Evolutionary conservation across 2,113 vertebrate species (phyloP).

Genomic region (Pipa parva): DNA sequence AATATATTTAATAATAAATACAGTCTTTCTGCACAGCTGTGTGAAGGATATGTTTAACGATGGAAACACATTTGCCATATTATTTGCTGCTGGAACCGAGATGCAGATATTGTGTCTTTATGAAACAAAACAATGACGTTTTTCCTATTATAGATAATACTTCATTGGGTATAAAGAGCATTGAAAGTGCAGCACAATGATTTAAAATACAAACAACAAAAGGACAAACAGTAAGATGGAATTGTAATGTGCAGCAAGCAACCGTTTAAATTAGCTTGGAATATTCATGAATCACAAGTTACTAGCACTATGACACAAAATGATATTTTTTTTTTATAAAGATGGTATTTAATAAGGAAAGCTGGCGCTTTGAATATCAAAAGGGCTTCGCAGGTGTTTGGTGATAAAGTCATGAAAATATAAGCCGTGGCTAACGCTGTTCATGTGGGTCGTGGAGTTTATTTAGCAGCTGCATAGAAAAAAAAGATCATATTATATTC

Average conservation of each 20-base stretch:
- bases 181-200: background rate
- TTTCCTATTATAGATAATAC: constrained; percentile 34
- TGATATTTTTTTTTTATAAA: constrained; percentile 38
- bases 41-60: constrained; percentile 48
- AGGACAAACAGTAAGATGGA: constrained; percentile 45
- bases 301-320: constrained; percentile 45
- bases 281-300: constrained; percentile 58
- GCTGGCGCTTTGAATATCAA: constrained; percentile 5
- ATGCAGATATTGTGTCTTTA: constrained; percentile 41
- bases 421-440: background rate
- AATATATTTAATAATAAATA: constrained; percentile 33
- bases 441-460: background rate
- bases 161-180: constrained; percentile 30
- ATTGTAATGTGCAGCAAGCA: constrained; percentile 52
- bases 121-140: constrained; percentile 23
- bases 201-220: constrained; percentile 42
- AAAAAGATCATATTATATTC: background rate
- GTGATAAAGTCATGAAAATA: background rate
- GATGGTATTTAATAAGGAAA: constrained; percentile 24
- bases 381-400: constrained; percentile 19
- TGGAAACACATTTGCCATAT: constrained; percentile 47
- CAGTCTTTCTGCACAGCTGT: constrained; percentile 37
- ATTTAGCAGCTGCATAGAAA: background rate
- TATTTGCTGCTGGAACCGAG: constrained; percentile 24
- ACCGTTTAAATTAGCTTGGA: constrained; percentile 52